Percentiles rank a stretch among this genome's conserved stretches.
Conservation (phyloP, 1,140 invertebrate species). For the Vollenhovia emeryi region DNA sequence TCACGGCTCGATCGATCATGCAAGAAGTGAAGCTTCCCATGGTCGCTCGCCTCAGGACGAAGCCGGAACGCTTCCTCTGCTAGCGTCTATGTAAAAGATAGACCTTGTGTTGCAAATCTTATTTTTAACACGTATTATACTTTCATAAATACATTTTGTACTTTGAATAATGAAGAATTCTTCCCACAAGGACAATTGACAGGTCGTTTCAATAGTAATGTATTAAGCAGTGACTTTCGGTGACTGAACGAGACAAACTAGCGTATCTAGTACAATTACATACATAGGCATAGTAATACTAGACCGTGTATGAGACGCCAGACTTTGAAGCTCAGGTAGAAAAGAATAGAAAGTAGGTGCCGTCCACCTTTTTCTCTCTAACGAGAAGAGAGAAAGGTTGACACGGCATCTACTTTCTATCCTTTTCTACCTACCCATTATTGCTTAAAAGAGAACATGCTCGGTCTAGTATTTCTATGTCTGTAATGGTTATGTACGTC, state of each 20-base stretch:
- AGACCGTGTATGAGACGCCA: too few relatives aligned
- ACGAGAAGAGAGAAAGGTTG: too few relatives aligned
- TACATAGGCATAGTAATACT: too few relatives aligned
- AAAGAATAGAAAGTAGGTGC: too few relatives aligned
- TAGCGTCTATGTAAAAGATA: background rate
- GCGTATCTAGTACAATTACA: background rate
- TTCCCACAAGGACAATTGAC: background rate
- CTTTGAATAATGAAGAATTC: background rate
- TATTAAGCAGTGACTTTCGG: background rate
- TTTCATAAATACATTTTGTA: background rate
- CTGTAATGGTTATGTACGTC: too few relatives aligned
- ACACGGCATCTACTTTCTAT: too few relatives aligned
- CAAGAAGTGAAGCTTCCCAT: slow-evolving; percentile 37
- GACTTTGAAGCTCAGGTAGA: too few relatives aligned
- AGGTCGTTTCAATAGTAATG: background rate
- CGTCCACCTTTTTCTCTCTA: too few relatives aligned
- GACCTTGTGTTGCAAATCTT: background rate
- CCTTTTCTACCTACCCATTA: too few relatives aligned
- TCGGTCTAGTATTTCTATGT: too few relatives aligned
- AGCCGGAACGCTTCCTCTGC: slow-evolving; percentile 62
- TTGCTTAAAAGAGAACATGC: too few relatives aligned
- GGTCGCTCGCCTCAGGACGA: slow-evolving; percentile 52
- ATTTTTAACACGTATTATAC: background rate
- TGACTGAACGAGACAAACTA: background rate
- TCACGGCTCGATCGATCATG: slow-evolving; percentile 60